Base-by-base conservation (phyloP, 2,888 invertebrate genomes). In the Rhogogaster chlorosoma region DNA sequence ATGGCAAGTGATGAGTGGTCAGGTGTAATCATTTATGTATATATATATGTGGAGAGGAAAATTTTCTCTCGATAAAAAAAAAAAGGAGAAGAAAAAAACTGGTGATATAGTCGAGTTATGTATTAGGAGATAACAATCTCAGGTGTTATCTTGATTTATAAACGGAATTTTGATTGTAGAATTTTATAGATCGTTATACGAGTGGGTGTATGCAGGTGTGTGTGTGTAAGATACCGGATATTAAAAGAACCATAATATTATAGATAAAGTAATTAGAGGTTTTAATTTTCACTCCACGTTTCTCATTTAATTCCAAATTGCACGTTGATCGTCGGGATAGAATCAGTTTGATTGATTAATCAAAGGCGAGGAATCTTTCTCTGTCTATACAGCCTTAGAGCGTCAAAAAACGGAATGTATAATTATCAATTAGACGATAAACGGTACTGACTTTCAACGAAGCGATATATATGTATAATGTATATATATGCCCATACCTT, bases 341-440 rank as follows among this genome's bases (percentile, higher is more conserved):
- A 42, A 73, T 42, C 38, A 42, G n/a, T 73, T 42, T 42, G 22
- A 73, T 73, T 73, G 73, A 73, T 67, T 32, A 42, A 73, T 73
- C 42, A 42, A 32, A 67, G 67, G 10, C 38, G n/a, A 70, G 36
- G 18, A 29, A 70, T 70, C 70, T 38, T 18, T 38, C 10, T 70
- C 36, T 70, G 9, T 2, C n/a, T 70, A 9, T 29, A 32, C n/a
- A n/a, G n/a, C 7, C 32, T n/a, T 18, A 38, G 36, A 18, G 32
- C 36, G 70, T 18, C 0, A 32, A 67, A 67, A 32, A 67, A 32
- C 32, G 18, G 32, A 67, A 67, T 67, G 18, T 32, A 67, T 67
- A 67, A 67, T 67, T 67, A 67, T 67, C 67, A 67, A 67, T 67
- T 29, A 67, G 29, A 67, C 67, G 67, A 67, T 67, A 67, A 67